Evolutionary conservation across 2,113 vertebrate genomes (phyloP), one percentile per base, ranked within the genome.

Genomic region (Hucho hucho): DNA sequence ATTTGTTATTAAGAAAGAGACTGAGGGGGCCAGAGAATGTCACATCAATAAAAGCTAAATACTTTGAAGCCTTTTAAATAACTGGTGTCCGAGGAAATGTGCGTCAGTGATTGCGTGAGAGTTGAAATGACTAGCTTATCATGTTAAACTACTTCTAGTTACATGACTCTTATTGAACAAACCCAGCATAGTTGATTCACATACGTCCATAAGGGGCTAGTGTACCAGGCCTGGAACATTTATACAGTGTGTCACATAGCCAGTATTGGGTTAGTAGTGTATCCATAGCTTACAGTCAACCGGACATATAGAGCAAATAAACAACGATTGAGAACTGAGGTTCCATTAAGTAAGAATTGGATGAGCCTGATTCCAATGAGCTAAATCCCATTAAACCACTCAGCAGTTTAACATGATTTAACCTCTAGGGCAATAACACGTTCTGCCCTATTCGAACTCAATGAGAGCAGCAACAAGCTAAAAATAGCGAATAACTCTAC

Each of bases 331-430:
- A 9, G 67, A 71, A 73, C 26, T 32, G 80, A 80, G 86, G 68
- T 70, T 76, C 78, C 37, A 43, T 43, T 83, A 37, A 83, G 69
- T 46, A 1, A 49, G 9, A 64, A 65, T 25, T 53, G 74, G 67
- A 28, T 18, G 72, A 59, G 66, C 74, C 80, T 88, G 87, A 87
- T 70, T 86, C 81, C 81, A 90, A 86, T 88, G 75, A 87, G 76
- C 56, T 69, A 79, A 91, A 89, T 83, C 72, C 61, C 79, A 76
- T 89, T 37, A 83, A 83, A 73, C 83, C 74, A 79, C 83, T 85
- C 67, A 79, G 53, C 72, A 80, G 73, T 68, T 74, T 83, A 82
- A 88, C 79, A 0, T 74, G 56, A 86, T 43, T 43, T 43, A 43
- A 43, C 37, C 9, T 89, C 88, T 81, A 75, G 29, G 16, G 29